phyloP scores from a whole-genome alignment of 2,888 invertebrate genomes.

The Troilus luridus region DNA sequence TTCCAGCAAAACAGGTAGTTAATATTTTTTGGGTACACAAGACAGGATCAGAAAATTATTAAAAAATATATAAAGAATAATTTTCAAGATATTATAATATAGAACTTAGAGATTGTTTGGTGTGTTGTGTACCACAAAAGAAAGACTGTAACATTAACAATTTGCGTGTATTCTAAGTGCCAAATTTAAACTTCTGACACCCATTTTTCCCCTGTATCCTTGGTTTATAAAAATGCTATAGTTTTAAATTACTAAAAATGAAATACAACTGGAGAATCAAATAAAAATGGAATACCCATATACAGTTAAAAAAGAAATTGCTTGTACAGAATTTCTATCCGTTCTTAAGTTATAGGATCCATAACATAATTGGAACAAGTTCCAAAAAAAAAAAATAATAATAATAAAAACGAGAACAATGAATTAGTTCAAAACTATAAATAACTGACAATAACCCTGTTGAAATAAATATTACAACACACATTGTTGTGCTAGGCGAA shows the following conservation, averaged over 20 bases:
- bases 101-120: not conserved
- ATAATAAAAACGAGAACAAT: not conserved
- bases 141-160: not conserved
- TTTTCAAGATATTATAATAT: not conserved
- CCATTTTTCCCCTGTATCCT: not conserved
- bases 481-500: slow-evolving; percentile 9
- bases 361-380: slow-evolving; percentile 2
- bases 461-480: not conserved
- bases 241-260: not conserved
- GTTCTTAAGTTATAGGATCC: slow-evolving; percentile 3
- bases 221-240: not conserved
- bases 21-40: not conserved
- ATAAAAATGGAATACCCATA: not conserved
- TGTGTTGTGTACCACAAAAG: not conserved
- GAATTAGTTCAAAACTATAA: not conserved
- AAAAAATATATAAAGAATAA: not conserved
- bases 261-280: not conserved
- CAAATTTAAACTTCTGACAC: not conserved
- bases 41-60: not conserved
- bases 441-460: not conserved
- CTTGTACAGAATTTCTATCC: not conserved
- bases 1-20: too few species aligned
- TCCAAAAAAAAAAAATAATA: not conserved
- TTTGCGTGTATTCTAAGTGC: not conserved
- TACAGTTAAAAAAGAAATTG: not conserved